These are phyloP conservation scores for Drosophila pullipes DNA, from an alignment of 2,888 invertebrate species.

Conservation along the genomic window DNA sequence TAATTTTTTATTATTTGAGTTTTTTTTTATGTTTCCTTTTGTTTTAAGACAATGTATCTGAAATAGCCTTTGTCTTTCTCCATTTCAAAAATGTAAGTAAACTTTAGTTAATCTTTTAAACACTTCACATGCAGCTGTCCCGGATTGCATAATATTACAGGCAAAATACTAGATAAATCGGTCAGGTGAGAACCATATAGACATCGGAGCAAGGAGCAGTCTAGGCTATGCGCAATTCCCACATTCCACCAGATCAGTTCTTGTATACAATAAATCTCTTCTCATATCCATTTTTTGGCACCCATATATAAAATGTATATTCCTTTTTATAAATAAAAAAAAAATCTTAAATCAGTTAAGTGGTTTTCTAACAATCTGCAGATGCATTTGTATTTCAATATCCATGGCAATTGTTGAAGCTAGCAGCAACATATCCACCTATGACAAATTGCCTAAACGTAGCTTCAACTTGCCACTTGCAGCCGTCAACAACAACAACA, in stretches of 20 bases:
- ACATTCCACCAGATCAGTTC: background rate
- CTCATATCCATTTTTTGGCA: too few species aligned
- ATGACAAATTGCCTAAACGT: slow-evolving; percentile 76
- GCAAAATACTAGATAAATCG: background rate
- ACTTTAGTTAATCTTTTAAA: background rate
- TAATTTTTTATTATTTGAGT: background rate
- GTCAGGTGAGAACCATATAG: background rate
- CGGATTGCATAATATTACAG: background rate
- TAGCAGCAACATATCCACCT: slow-evolving; percentile 55
- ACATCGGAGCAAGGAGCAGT: background rate
- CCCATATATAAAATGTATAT: too few species aligned
- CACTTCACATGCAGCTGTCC: background rate
- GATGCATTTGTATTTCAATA: slow-evolving; percentile 60
- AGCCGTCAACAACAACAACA: slow-evolving; percentile 26
- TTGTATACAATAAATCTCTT: background rate
- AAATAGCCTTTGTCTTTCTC: too few species aligned
- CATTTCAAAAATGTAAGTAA: background rate
- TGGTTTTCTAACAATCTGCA: slow-evolving; percentile 21
- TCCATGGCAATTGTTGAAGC: slow-evolving; percentile 42
- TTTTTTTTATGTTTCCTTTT: too few species aligned
- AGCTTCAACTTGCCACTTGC: slow-evolving; percentile 61
- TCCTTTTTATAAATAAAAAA: too few species aligned
- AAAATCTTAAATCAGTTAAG: background rate
- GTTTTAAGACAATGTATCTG: too few species aligned
- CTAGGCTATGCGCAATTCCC: background rate